Conservation (phyloP, 2,113 vertebrate species). For the Asarcornis scutulata region DNA sequence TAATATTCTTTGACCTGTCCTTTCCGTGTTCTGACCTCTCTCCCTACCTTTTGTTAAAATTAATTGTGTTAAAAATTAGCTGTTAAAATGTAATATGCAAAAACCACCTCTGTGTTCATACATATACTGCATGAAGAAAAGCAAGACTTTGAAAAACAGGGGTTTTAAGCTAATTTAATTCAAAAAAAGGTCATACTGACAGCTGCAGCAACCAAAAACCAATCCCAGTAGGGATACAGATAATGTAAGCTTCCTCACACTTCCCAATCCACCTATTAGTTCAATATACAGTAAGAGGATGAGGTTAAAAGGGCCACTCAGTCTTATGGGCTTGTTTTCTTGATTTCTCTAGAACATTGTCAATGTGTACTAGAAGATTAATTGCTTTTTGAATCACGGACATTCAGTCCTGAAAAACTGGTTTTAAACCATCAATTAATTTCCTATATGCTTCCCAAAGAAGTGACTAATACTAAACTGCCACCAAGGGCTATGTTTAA, state of each 20-base stretch:
- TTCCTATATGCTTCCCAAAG: background rate
- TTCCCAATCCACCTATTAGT: background rate
- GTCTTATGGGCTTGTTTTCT: background rate
- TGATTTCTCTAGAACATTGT: background rate
- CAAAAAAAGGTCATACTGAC: conserved; percentile 19
- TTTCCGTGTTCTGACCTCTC: conserved; percentile 50
- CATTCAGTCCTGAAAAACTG: background rate
- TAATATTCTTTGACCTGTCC: conserved; percentile 40
- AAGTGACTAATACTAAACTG: background rate
- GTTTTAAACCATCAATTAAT: background rate
- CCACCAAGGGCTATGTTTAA: background rate
- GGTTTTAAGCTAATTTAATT: conserved; percentile 9
- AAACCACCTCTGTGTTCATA: background rate
- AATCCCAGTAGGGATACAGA: background rate
- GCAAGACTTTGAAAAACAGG: background rate
- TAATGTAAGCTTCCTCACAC: background rate
- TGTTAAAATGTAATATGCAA: conserved; percentile 19
- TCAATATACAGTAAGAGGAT: background rate
- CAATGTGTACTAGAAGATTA: background rate
- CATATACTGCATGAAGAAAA: background rate
- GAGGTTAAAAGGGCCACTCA: background rate
- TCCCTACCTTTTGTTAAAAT: conserved; percentile 11
- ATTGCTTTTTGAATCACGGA: background rate
- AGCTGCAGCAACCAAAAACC: background rate
- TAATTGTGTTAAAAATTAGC: conserved; percentile 42